These are phyloP conservation scores for Orgyia antiqua DNA, from an alignment of 2,888 invertebrate genomes.

Conservation along the genomic window DNA sequence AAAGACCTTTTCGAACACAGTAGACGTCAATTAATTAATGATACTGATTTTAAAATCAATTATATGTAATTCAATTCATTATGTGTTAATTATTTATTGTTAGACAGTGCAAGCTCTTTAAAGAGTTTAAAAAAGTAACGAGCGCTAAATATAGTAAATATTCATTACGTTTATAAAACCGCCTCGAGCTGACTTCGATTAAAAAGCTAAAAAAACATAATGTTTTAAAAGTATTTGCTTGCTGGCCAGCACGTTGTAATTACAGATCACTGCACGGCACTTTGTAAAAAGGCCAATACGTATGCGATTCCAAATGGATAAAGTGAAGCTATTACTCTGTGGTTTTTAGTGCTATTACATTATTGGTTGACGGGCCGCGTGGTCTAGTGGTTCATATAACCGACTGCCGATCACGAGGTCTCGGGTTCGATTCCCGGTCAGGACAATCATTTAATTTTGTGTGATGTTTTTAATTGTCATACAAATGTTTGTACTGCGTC, in stretches of 20 bases:
- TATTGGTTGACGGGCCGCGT: too few species aligned
- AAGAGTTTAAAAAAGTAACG: slow-evolving; percentile 32
- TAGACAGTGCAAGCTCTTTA: slow-evolving; percentile 7
- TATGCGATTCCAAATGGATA: slow-evolving; percentile 12
- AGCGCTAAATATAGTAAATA: slow-evolving; percentile 43
- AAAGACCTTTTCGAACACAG: too few species aligned
- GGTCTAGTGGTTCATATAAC: too few species aligned
- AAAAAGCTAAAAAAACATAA: slow-evolving; percentile 16
- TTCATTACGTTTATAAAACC: slow-evolving; percentile 45
- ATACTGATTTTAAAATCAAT: background rate
- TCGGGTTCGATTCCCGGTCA: too few species aligned
- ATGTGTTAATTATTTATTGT: slow-evolving; percentile 28
- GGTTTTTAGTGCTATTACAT: slow-evolving; percentile 4
- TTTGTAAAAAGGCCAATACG: slow-evolving; percentile 21
- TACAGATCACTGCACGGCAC: slow-evolving; percentile 29
- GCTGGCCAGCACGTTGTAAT: slow-evolving; percentile 39
- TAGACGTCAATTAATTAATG: background rate
- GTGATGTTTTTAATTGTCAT: too few species aligned
- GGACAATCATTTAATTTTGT: too few species aligned
- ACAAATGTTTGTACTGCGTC: too few species aligned
- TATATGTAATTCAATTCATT: slow-evolving; percentile 11
- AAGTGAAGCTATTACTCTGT: slow-evolving; percentile 5
- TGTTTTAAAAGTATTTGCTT: slow-evolving; percentile 26
- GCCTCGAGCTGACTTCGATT: slow-evolving; percentile 28
- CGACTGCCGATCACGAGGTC: too few species aligned